Base-by-base conservation (phyloP, 2,113 vertebrate species). In the Leiothrix lutea region DNA sequence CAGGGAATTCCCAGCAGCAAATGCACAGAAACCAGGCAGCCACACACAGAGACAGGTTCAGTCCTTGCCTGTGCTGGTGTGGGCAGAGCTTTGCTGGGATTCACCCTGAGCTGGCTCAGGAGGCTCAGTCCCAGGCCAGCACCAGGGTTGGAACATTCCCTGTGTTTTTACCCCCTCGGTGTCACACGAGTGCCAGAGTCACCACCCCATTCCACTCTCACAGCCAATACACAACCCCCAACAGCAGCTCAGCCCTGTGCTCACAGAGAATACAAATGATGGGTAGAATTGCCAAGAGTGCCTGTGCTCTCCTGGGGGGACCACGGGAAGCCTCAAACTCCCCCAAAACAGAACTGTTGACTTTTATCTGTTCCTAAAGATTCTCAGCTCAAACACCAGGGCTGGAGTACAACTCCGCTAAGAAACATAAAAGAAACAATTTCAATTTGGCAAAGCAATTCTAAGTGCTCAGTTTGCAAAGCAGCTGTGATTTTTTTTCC, bases 141-240 rank as follows among this genome's bases (percentile, higher is more conserved):
- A 31, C 0, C 6, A 20, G 42, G 53, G 40, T 25, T 16, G 40
- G 22, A 82, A 53, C 22, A 20, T 16, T 38, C 29, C 0, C 4
- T 22, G 31, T 2, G 47, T 11, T 67, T 71, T 23, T 5, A 6
- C 1, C 3, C 6, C 40, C 29, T 29, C 1, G 2, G 23, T 8
- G 36, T 4, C 31, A 11, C 1, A 19, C 0, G 5, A 44, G 48
- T 2, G 2, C 19, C 14, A 1, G 45, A 58, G 50, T 11, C 14
- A 11, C 25, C 40, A 23, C 5, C 38, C 47, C 21, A 2, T 20
- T 31, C n/a, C 73, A 8, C 40, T 42, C 36, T 10, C 80, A 23
- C 54, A 40, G 3, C 60, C 54, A 35, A 12, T 0, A 16, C n/a
- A 4, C 3, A 2, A 31, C 25, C 17, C 51, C 57, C 74, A 35